Percentiles rank a stretch among this genome's conserved stretches.
Conservation (phyloP, 2,888 invertebrate genomes). For the Drosophila kokeensis region DNA sequence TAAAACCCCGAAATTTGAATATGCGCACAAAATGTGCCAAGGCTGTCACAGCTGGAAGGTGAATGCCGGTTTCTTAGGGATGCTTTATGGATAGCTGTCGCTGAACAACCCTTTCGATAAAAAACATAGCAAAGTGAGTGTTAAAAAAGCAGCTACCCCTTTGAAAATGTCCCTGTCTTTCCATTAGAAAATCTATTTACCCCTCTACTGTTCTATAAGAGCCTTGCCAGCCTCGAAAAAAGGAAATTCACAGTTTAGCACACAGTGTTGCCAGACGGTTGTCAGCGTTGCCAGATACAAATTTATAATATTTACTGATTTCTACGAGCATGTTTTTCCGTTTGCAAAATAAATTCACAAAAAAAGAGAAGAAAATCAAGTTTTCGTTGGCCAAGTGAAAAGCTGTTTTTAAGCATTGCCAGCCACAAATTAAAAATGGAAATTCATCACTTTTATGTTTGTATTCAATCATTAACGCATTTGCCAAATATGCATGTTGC, state of each 20-base stretch:
- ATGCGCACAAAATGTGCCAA: conserved; percentile 71
- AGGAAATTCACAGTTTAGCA: conserved; percentile 31
- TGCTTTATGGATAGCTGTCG: conserved; percentile 8
- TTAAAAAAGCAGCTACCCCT: conserved; percentile 8
- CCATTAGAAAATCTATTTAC: conserved; percentile 1
- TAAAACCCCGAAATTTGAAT: conserved; percentile 78
- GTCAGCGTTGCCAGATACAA: conserved; percentile 5
- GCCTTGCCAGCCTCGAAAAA: conserved; percentile 14
- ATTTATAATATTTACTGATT: neutral
- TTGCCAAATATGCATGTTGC: conserved; percentile 67
- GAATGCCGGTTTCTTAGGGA: conserved; percentile 25
- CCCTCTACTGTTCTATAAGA: conserved; percentile 27
- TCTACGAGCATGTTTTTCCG: neutral
- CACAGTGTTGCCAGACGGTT: conserved; percentile 34
- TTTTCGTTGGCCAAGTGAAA: neutral
- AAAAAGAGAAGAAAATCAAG: neutral
- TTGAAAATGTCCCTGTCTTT: conserved; percentile 13
- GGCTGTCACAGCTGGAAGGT: conserved; percentile 39
- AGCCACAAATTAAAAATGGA: conserved; percentile 4
- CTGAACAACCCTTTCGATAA: conserved; percentile 63
- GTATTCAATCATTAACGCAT: conserved; percentile 57
- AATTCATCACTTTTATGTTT: conserved; percentile 3
- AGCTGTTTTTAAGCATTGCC: neutral
- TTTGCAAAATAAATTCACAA: neutral
- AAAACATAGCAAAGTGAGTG: neutral